Conservation (phyloP, 2,797 vertebrate species). For the Xiphophorus birchmanni region DNA sequence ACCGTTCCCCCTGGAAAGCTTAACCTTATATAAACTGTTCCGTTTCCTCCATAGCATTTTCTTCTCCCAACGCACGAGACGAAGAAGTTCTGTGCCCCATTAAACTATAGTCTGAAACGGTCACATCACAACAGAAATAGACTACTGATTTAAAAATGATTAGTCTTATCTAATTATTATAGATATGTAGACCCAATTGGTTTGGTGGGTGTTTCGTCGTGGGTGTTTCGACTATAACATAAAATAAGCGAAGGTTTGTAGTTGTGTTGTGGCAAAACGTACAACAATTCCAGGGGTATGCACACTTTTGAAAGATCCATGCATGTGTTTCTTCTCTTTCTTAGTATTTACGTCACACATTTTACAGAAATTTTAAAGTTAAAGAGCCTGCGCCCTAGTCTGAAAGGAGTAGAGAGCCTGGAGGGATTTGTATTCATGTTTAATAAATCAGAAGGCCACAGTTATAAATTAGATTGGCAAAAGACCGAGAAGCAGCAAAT, state of each 20-base stretch:
- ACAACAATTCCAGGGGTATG: not conserved
- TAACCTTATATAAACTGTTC: conserved; percentile 1
- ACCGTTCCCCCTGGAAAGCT: conserved; percentile 26
- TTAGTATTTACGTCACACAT: not conserved
- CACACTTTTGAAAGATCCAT: not conserved
- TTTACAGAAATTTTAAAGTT: not conserved
- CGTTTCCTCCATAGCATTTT: not conserved
- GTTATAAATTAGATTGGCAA: conserved; percentile 6
- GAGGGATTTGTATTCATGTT: conserved; percentile 4
- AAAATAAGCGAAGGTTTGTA: not conserved
- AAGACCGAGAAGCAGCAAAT: not conserved
- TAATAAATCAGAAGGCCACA: conserved; percentile 1
- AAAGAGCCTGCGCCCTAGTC: not conserved
- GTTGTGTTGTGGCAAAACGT: not conserved
- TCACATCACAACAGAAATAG: not conserved
- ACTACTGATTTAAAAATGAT: not conserved
- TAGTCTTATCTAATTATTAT: not conserved
- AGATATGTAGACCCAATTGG: not conserved
- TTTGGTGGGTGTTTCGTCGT: not conserved
- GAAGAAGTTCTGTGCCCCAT: not conserved
- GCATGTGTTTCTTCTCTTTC: not conserved
- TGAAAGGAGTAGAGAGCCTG: not conserved
- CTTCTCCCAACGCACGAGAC: not conserved
- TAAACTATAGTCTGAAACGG: not conserved
- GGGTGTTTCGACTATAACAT: not conserved